Percentiles rank a stretch among this genome's conserved stretches.
Evolutionary conservation across 2,888 invertebrate species (phyloP).

Genomic region (Drosophila dives): DNA sequence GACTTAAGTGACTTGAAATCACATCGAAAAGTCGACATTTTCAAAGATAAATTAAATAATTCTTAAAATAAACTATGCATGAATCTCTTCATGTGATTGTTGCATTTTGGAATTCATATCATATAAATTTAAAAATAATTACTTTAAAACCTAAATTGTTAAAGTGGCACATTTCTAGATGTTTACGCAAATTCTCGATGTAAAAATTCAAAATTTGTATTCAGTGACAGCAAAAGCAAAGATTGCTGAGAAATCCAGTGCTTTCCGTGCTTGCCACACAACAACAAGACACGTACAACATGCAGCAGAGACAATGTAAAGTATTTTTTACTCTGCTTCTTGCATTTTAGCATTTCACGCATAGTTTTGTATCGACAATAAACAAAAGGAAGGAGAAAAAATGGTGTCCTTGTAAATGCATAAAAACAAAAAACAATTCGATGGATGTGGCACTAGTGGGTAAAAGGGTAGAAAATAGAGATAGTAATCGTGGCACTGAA

Average conservation of each 20-base stretch:
- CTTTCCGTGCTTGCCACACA: not conserved
- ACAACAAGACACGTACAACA: slow-evolving; percentile 9
- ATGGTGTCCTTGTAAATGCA: slow-evolving; percentile 11
- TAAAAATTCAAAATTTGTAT: slow-evolving; percentile 40
- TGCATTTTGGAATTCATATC: not conserved
- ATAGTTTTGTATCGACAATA: slow-evolving; percentile 1
- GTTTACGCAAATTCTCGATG: not conserved
- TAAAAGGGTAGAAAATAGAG: slow-evolving; percentile 1
- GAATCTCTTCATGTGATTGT: too few species aligned
- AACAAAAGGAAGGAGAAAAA: not conserved
- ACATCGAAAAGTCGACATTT: too few species aligned
- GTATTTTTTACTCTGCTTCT: slow-evolving; percentile 4
- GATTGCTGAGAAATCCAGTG: slow-evolving; percentile 5
- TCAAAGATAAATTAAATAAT: not conserved
- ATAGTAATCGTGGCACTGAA: not conserved
- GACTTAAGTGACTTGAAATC: too few species aligned
- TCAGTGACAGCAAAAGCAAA: slow-evolving; percentile 31
- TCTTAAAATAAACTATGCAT: not conserved
- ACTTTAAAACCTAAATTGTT: not conserved
- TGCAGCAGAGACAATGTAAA: slow-evolving; percentile 21
- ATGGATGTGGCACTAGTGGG: not conserved
- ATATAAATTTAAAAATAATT: not conserved
- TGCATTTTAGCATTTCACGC: slow-evolving; percentile 23
- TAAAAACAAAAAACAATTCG: not conserved
- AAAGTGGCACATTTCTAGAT: not conserved